These are phyloP conservation scores for Ptilorrhoa leucosticta DNA, from an alignment of 2,113 vertebrate species.

Conservation along the genomic window DNA sequence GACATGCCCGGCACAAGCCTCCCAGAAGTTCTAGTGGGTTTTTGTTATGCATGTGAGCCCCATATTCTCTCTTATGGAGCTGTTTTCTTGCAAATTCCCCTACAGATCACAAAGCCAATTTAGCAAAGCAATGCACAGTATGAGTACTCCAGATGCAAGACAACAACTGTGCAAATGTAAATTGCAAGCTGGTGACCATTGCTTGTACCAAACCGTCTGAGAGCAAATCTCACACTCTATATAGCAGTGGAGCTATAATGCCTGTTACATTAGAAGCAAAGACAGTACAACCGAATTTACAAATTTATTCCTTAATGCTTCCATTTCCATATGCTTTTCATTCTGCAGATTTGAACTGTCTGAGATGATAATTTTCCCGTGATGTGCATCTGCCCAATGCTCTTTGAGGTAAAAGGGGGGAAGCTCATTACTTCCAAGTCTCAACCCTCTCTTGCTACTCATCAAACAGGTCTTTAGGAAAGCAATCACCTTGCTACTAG, in stretches of 20 bases:
- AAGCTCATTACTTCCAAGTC: background rate
- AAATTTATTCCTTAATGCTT: background rate
- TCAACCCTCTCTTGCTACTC: background rate
- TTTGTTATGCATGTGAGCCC: background rate
- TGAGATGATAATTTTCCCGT: background rate
- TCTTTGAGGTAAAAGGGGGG: background rate
- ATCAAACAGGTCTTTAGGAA: background rate
- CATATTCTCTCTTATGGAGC: background rate
- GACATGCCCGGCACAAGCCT: background rate
- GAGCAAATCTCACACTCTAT: background rate
- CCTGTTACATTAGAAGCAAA: background rate
- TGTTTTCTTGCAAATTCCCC: background rate
- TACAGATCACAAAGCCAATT: background rate
- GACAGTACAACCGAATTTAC: background rate
- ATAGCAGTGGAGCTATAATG: background rate
- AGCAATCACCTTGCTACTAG: background rate
- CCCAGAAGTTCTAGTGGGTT: background rate
- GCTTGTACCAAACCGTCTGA: background rate
- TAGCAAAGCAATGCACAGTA: background rate
- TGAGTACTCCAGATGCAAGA: background rate
- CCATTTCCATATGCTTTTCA: constrained; percentile 21
- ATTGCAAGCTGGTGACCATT: background rate
- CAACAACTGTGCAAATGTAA: fast-evolving
- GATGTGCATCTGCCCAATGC: background rate
- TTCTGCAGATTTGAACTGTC: background rate